phyloP scores from a whole-genome alignment of 2,113 vertebrate species.

The Callaeas wilsoni region DNA sequence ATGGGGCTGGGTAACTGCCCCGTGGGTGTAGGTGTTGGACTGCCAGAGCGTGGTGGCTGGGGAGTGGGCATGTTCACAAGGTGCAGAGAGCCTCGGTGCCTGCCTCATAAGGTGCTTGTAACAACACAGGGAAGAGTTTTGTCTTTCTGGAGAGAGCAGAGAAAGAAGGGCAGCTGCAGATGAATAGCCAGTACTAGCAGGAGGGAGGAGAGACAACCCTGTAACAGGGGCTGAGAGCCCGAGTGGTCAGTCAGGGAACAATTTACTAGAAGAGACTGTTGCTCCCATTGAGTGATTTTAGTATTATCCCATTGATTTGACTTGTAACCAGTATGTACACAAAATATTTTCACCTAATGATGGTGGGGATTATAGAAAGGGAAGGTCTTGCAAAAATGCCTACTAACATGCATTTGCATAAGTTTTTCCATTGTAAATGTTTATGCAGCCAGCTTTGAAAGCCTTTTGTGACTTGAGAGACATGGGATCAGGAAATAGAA shows the following conservation, averaged over 20 bases:
- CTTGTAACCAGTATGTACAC: neutral
- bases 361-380: neutral
- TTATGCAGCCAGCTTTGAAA: conserved; percentile 29
- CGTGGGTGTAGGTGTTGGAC: accelerated
- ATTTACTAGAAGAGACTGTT: neutral
- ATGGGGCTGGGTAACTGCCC: neutral
- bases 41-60: neutral
- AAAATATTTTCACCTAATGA: neutral
- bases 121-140: neutral
- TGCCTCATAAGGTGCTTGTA: neutral
- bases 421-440: conserved; percentile 47
- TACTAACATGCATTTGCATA: neutral
- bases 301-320: neutral
- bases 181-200: neutral
- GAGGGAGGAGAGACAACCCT: neutral
- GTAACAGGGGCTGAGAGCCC: neutral
- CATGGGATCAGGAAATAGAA: conserved; percentile 40
- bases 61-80: neutral
- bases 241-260: neutral
- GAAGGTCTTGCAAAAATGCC: neutral
- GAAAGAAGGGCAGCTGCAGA: neutral
- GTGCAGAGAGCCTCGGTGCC: neutral
- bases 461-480: conserved; percentile 45
- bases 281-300: neutral
- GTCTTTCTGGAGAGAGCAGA: neutral